phyloP scores from a whole-genome alignment of 2,113 vertebrate species.

The Ammospiza nelsoni region DNA sequence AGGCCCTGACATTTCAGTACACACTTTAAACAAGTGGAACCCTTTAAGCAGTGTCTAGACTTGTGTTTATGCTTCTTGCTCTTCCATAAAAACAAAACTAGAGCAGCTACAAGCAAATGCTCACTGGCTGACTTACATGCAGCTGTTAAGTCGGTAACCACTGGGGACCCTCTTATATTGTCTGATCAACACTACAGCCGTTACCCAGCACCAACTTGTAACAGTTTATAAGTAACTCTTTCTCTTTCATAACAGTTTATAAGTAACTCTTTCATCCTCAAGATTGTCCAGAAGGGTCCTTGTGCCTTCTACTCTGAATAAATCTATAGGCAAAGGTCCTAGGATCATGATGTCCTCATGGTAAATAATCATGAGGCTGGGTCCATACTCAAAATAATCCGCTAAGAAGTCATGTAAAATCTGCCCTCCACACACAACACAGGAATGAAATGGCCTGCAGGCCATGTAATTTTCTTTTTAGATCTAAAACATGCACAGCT shows the following conservation, averaged over 20 bases:
- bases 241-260: constrained; percentile 65
- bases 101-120: constrained; percentile 71
- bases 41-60: constrained; percentile 60
- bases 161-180: constrained; percentile 63
- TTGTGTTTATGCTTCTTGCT: constrained; percentile 70
- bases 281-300: constrained; percentile 70
- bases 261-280: constrained; percentile 57
- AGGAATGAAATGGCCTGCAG: constrained; percentile 65
- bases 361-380: constrained; percentile 21
- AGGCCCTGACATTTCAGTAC: constrained; percentile 50
- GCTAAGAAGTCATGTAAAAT: constrained; percentile 41
- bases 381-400: constrained; percentile 40
- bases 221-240: constrained; percentile 71
- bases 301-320: constrained; percentile 58
- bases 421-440: constrained; percentile 39
- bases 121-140: constrained; percentile 69
- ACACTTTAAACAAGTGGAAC: constrained; percentile 61
- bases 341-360: constrained; percentile 44
- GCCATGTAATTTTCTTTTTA: constrained; percentile 20
- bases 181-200: constrained; percentile 74
- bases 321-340: constrained; percentile 71
- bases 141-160: constrained; percentile 71
- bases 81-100: constrained; percentile 72
- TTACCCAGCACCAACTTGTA: constrained; percentile 73
- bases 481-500: constrained; percentile 4